These are phyloP conservation scores for Noctilio leporinus DNA, from an alignment of 2,113 vertebrate genomes.

Conservation along the genomic window DNA sequence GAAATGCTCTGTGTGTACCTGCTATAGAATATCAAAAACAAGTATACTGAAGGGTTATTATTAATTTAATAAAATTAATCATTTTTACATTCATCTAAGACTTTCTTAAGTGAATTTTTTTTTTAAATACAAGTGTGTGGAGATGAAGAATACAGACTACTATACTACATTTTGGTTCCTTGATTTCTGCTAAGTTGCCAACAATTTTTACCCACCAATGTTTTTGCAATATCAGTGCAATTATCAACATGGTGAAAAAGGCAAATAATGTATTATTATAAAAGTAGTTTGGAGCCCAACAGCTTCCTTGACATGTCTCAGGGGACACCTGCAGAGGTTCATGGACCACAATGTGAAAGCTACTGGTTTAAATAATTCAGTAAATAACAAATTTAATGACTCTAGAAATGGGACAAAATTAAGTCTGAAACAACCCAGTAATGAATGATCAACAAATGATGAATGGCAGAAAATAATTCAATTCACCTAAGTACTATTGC, in stretches of 20 bases:
- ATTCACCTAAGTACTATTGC: background rate
- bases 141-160: background rate
- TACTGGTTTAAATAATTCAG: background rate
- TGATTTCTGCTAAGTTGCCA: background rate
- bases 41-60: background rate
- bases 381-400: conserved; percentile 24
- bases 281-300: conserved; percentile 15
- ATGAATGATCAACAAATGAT: conserved; percentile 6
- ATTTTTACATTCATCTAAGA: conserved; percentile 9
- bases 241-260: background rate
- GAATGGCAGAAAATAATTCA: conserved; percentile 23
- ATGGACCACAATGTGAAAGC: conserved; percentile 1
- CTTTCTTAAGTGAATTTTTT: conserved; percentile 2
- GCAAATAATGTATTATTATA: background rate
- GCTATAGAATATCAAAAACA: background rate
- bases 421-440: conserved; percentile 9
- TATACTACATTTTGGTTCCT: background rate
- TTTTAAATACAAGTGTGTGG: background rate
- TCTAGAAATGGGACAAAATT: background rate
- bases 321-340: background rate
- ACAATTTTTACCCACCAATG: background rate
- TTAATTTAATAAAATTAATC: conserved; percentile 19
- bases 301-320: background rate
- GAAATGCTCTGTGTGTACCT: background rate
- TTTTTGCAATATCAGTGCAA: conserved; percentile 1